Percentiles rank a stretch among this genome's conserved stretches.
Evolutionary conservation across 2,113 vertebrate species (phyloP).

Genomic region (Clarias macrocephalus): DNA sequence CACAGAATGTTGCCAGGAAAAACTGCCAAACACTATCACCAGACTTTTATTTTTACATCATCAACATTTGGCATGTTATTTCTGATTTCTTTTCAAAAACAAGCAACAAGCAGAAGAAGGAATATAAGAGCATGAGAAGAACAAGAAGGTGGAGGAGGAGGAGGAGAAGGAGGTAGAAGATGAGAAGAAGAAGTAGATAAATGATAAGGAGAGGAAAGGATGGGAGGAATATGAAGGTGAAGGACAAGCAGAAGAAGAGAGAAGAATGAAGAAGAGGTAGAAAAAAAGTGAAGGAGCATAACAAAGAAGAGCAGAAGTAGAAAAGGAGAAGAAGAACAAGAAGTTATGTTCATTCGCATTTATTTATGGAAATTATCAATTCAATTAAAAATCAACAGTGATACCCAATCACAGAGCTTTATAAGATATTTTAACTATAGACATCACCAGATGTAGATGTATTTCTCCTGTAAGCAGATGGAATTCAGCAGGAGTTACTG

Average conservation of each 20-base stretch:
- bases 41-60: too few relatives aligned
- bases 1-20: neutral
- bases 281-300: too few relatives aligned
- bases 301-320: too few relatives aligned
- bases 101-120: neutral
- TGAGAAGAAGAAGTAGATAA: neutral
- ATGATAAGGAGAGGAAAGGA: neutral
- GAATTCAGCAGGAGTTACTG: neutral
- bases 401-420: neutral
- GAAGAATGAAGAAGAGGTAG: neutral
- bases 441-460: neutral
- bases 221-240: neutral
- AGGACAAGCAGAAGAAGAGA: neutral
- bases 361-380: too few relatives aligned
- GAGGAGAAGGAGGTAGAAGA: neutral
- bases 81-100: too few relatives aligned
- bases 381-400: neutral
- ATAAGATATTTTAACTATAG: neutral
- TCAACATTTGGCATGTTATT: too few relatives aligned
- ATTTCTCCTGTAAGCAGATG: neutral
- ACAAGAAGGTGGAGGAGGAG: too few relatives aligned
- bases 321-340: too few relatives aligned
- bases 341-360: too few relatives aligned
- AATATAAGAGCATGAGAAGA: neutral
- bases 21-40: too few relatives aligned